Evolutionary conservation across 1,140 invertebrate species (phyloP).

Genomic region (Dendrolimus punctatus): DNA sequence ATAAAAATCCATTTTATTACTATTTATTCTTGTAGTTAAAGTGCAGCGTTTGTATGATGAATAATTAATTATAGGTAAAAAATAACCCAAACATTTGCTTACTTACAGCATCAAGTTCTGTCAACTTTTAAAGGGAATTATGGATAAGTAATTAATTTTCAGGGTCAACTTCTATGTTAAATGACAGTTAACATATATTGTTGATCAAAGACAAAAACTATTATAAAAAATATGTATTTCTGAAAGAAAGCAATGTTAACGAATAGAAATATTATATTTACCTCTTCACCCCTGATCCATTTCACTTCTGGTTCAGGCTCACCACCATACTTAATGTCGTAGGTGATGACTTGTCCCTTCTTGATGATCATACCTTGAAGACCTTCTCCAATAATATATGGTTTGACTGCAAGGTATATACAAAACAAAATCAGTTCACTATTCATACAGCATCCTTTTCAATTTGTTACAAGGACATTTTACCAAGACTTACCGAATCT

Average conservation of each 20-base stretch:
- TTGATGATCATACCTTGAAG: constrained; percentile 92
- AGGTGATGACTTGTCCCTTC: constrained; percentile 93
- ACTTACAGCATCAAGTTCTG: too few relatives aligned
- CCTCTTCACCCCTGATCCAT: constrained; percentile 83
- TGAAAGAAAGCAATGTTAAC: constrained; percentile 17
- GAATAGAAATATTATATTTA: constrained; percentile 40
- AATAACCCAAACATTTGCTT: too few relatives aligned
- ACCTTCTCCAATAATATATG: constrained; percentile 90
- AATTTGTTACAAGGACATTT: constrained; percentile 1
- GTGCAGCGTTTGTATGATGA: too few relatives aligned
- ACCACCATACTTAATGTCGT: constrained; percentile 95
- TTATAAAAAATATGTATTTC: constrained; percentile 2
- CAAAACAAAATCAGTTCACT: constrained; percentile 4
- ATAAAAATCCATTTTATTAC: not conserved
- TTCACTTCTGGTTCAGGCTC: constrained; percentile 94
- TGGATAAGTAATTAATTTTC: not conserved
- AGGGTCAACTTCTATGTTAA: constrained; percentile 1
- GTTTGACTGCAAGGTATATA: constrained; percentile 79
- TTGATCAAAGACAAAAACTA: too few relatives aligned
- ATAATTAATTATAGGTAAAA: too few relatives aligned
- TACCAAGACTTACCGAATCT: constrained; percentile 76
- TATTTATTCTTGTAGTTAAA: too few relatives aligned
- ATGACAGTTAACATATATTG: too few relatives aligned
- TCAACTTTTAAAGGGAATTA: not conserved
- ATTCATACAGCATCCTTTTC: constrained; percentile 1